Evolutionary conservation across 1,140 invertebrate species (phyloP), one percentile per base, ranked within the genome.

Genomic region (Drosophila auraria): DNA sequence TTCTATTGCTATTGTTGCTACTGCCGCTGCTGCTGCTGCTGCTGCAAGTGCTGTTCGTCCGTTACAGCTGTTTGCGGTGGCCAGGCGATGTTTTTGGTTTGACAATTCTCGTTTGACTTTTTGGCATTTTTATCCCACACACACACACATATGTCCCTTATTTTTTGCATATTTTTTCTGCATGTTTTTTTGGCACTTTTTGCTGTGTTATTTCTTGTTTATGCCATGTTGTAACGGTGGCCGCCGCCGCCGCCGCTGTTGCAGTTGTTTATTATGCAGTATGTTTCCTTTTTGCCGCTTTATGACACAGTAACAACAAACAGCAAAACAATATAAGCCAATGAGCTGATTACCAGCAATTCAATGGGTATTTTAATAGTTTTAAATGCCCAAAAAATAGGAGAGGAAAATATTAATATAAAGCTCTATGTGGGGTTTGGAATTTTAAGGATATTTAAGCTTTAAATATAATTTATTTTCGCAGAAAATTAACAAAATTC

Each of bases 41-140:
- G 53, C 57, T 30, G 53, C 57, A 61, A 61, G 47, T 68, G 60
- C 42, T 74, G 40, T 40, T 69, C 59, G 70, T 83, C 64, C 78
- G 82, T 79, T 89, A 89, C 84, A 89, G 84, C 78, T 89, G 84
- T 89, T 89, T 89, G 84, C 66, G 84, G 84, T 89, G 66, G 70
- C 73, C 81, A 44, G 84, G 53, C 86, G 50, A 75, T 90, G 86
- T 90, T 90, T 89, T 78, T 66, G 65, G 54, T 57, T 84, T 81
- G 81, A 90, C 86, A 84, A 89, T 89, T 84, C 70, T 79, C 73
- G 78, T 84, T 89, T 78, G 72, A 77, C 74, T 87, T 87, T 83
- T 83, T 83, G 76, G 80, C 70, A 87, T 76, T 83, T 83, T 80
- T 82, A 70, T 80, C 59, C 70, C 73, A 60, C 54, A 27, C 47